Base-by-base conservation (phyloP, 2,888 invertebrate genomes). In the Hydrotaea cyrtoneurina region DNA sequence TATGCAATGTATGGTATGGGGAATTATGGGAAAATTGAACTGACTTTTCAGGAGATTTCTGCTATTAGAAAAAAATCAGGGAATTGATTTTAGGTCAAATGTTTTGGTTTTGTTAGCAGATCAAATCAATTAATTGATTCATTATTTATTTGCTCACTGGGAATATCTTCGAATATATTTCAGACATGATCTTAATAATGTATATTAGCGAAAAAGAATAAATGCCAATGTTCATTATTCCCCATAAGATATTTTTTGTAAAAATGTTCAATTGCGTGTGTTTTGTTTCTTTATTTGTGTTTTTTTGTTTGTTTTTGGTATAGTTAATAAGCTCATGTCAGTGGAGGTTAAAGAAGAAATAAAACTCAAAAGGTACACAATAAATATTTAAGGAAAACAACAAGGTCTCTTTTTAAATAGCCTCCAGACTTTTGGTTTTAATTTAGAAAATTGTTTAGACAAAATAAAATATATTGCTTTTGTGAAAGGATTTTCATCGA, bases 251-350 rank as follows among this genome's bases (percentile, higher is more conserved):
- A 31, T 1, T 8, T 39, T 31, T 53, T n/a, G n/a, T n/a, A n/a
- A n/a, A n/a, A n/a, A n/a, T n/a, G n/a, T n/a, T n/a, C n/a, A n/a
- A n/a, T 53, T 78, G 36, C 8, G 7, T 59, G 23, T 2, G 15
- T 21, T 71, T 79, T 57, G 17, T 36, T 8, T 78, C 78, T 46
- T 64, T 55, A 46, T 21, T 46, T 55, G 21, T 23, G 4, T 8
- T 17, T 46, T 36, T 10, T 59, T 71, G 69, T 69, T 75, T 71
- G 55, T 57, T 85, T 62, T 46, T 73, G 73, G 73, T 83, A 73
- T 78, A 79, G 59, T 74, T 83, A 80, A 77, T 86, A 86, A 86
- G 86, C 86, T 86, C 86, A 79, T 83, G 50, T 80, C 53, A 81
- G 21, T 79, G 86, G 78, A 83, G 82, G 81, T 59, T 64, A 69